Conservation (phyloP, 2,888 invertebrate species). For the Trissoscelio sp. region DNA sequence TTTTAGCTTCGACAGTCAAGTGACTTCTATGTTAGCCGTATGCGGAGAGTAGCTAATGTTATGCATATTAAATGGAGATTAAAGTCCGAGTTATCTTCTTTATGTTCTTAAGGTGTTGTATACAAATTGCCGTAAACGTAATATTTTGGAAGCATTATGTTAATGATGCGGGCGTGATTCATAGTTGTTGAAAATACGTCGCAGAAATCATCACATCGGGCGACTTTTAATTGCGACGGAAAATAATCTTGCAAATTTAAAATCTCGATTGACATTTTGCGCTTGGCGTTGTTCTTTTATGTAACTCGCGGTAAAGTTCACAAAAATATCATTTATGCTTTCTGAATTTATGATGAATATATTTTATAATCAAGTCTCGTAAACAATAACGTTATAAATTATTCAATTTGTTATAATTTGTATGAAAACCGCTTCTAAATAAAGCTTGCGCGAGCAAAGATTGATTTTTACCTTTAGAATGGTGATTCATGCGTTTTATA, state of each 20-base stretch:
- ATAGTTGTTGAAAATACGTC: constrained; percentile 4
- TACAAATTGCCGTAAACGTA: constrained; percentile 64
- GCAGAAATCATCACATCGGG: constrained; percentile 1
- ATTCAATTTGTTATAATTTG: constrained; percentile 55
- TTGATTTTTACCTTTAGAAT: constrained; percentile 57
- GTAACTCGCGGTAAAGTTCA: constrained; percentile 20
- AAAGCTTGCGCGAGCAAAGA: constrained; percentile 27
- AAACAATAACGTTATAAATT: constrained; percentile 18
- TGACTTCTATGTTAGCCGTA: constrained; percentile 52
- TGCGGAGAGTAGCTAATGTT: constrained; percentile 62
- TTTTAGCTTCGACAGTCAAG: constrained; percentile 55
- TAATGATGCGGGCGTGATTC: constrained; percentile 38
- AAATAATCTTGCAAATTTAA: not conserved
- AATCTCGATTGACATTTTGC: too few relatives aligned
- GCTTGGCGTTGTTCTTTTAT: not conserved
- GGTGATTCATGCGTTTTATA: constrained; percentile 61
- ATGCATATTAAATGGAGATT: constrained; percentile 67
- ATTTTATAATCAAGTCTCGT: constrained; percentile 21
- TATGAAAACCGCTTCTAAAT: constrained; percentile 31
- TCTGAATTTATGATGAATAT: constrained; percentile 29
- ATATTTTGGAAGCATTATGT: constrained; percentile 64
- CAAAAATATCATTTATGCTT: constrained; percentile 23
- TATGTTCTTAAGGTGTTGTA: constrained; percentile 62
- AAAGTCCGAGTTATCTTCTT: constrained; percentile 67
- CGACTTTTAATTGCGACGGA: not conserved